Evolutionary conservation across 2,797 vertebrate genomes (phyloP).

Genomic region (Epinephelus awoara): DNA sequence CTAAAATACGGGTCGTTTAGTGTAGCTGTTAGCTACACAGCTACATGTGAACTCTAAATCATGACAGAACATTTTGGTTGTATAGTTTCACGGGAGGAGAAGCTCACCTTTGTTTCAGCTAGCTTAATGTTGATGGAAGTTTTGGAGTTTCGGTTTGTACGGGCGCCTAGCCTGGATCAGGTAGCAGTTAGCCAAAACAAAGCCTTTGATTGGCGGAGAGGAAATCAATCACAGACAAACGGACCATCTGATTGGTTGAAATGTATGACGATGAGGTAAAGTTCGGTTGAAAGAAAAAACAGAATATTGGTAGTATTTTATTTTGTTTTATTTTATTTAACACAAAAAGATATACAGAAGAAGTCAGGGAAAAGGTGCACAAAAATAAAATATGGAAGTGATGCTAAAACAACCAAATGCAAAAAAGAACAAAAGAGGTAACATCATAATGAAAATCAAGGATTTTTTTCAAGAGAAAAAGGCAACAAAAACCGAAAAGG

Average conservation of each 20-base stretch:
- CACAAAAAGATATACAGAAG: no score
- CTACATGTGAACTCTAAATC: not conserved
- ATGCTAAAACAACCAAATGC: no score
- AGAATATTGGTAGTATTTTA: not conserved
- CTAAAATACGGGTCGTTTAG: not conserved
- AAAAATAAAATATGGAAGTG: no score
- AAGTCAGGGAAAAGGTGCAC: no score
- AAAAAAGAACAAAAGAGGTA: no score
- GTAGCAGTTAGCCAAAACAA: constrained; percentile 35
- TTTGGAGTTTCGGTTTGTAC: constrained; percentile 6
- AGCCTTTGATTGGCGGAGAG: constrained; percentile 70
- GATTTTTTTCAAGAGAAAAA: no score
- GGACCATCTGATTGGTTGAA: constrained; percentile 50
- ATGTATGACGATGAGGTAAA: not conserved
- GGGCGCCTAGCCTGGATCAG: not conserved
- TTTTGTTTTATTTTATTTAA: no score
- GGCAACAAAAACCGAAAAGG: no score
- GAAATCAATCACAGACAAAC: not conserved
- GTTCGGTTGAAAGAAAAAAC: not conserved
- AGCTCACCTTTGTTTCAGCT: constrained; percentile 40
- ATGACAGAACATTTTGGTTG: accelerated
- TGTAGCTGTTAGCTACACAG: not conserved
- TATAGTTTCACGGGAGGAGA: accelerated
- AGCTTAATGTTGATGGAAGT: constrained; percentile 6
- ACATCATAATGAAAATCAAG: no score